A percentile compares a stretch with the other conserved stretches of the same genome.
Conservation (phyloP, 2,797 vertebrate genomes). For the Sardinella longiceps region DNA sequence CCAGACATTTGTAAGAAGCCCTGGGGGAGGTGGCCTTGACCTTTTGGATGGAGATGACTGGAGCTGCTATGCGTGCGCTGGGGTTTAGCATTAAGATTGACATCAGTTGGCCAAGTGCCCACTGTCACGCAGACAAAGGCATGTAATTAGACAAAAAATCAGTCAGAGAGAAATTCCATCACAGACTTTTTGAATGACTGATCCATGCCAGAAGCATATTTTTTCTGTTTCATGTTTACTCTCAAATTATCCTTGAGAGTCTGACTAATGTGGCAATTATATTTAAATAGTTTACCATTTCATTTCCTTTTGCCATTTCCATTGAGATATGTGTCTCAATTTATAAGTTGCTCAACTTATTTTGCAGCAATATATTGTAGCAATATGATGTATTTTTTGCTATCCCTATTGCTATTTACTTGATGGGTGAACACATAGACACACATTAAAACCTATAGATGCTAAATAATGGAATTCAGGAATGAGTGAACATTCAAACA, state of each 20-base stretch:
- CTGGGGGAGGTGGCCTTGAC: conserved; percentile 5
- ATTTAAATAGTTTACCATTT: not conserved
- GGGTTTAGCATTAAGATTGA: conserved; percentile 3
- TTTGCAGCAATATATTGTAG: too few relatives aligned
- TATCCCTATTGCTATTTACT: too few relatives aligned
- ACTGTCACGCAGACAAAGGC: conserved; percentile 1
- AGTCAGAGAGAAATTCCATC: not conserved
- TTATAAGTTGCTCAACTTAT: too few relatives aligned
- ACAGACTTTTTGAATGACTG: not conserved
- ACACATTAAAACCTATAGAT: too few relatives aligned
- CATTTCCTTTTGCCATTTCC: too few relatives aligned
- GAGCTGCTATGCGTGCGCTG: not conserved
- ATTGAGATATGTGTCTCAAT: not conserved
- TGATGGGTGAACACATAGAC: too few relatives aligned
- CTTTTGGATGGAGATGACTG: conserved; percentile 5
- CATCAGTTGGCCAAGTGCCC: conserved; percentile 1
- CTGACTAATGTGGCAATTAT: not conserved
- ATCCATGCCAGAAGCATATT: not conserved
- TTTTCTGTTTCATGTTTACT: not conserved
- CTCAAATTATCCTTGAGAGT: not conserved
- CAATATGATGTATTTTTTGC: too few relatives aligned
- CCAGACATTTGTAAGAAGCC: not conserved
- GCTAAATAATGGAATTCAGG: too few relatives aligned
- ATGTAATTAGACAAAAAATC: not conserved
- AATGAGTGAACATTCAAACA: too few relatives aligned